Base-by-base conservation (phyloP, 2,888 invertebrate species). In the Drosophila birchii region DNA sequence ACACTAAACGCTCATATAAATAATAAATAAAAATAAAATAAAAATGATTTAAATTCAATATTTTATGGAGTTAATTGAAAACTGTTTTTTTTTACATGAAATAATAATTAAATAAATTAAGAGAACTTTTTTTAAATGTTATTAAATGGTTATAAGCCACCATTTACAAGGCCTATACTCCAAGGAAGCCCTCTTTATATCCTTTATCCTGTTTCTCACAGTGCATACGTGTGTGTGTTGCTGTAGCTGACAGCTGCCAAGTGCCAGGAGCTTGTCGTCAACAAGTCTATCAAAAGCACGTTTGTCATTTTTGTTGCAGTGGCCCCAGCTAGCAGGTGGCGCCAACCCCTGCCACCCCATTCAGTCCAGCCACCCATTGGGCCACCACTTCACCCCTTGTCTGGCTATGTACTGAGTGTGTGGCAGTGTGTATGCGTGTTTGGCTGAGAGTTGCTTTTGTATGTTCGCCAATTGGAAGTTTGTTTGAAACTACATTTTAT, bases 231-330 rank as follows among this genome's bases (percentile, higher is more conserved):
- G 39, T 57, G 43, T 63, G 63, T 72, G 59, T 71, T 61, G 54
- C 77, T 80, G 88, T 64, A 75, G 70, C 79, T 86, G 84, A 86
- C 84, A 84, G 84, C 88, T 84, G 84, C 86, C 84, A 84, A 88
- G 84, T 88, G 86, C 83, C 88, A 79, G 84, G 77, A 75, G 80
- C 87, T 88, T 86, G 86, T 86, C 86, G 86, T 86, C 86, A 89
- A 86, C 86, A 86, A 86, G 86, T 86, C 89, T 86, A 86, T 86
- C 89, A 86, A 89, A 87, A 87, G 89, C 81, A 78, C 89, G 86
- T 89, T 89, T 85, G 86, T 89, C 89, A 89, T 86, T 86, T 80
- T 76, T 79, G 88, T 79, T 86, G 86, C 87, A 88, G 57, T 81
- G 70, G 32, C 41, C 56, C 60, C 45, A 29, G 59, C 32, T 55